phyloP scores from a whole-genome alignment of 2,113 vertebrate species.

The Tretioscincus oriximinensis region DNA sequence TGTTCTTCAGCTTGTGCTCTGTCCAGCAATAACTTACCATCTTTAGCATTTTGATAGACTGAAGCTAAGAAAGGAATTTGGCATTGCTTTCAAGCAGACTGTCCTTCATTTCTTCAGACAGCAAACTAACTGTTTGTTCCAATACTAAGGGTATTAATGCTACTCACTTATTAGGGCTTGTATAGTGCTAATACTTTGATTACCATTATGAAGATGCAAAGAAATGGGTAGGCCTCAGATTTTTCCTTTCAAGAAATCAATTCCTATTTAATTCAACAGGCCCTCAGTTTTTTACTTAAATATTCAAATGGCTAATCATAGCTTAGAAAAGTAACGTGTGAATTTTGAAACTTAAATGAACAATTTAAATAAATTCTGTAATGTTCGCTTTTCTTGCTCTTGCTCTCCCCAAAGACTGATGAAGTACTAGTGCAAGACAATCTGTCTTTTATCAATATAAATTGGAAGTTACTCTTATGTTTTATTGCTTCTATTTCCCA shows the following conservation, averaged over 20 bases:
- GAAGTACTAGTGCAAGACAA: constrained; percentile 8
- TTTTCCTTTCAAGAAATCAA: neutral
- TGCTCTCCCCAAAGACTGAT: constrained; percentile 8
- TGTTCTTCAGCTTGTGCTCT: neutral
- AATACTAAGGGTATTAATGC: constrained; percentile 3
- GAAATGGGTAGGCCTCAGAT: neutral
- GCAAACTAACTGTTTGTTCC: neutral
- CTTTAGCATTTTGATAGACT: neutral
- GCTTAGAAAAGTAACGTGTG: neutral
- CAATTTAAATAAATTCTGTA: constrained; percentile 8
- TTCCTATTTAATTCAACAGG: neutral
- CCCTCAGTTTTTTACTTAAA: neutral
- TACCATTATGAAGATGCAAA: neutral
- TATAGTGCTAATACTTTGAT: neutral
- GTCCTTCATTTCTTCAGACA: neutral
- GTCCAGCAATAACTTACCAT: neutral
- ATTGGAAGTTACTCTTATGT: constrained; percentile 26
- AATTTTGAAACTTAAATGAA: constrained; percentile 1
- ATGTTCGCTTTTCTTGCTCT: neutral
- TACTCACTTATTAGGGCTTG: no score
- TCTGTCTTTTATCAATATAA: constrained; percentile 30
- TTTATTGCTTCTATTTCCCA: constrained; percentile 12
- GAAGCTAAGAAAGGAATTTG: neutral
- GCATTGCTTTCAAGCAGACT: neutral
- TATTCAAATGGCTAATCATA: neutral